Evolutionary conservation across 2,888 invertebrate genomes (phyloP).

Genomic region (Volucella zonaria): DNA sequence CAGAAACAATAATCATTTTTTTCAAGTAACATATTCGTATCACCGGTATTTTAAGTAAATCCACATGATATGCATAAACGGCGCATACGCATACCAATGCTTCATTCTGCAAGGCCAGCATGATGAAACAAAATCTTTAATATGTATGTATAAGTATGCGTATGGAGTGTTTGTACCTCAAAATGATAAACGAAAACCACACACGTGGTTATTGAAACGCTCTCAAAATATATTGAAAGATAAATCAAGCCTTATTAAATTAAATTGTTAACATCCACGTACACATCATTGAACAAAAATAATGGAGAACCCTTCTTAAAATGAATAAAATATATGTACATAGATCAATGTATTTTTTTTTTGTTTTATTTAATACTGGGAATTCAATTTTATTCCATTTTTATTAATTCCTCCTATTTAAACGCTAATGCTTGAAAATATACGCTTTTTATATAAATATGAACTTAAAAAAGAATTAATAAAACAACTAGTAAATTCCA

Average conservation of each 20-base stretch:
- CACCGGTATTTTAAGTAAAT: no score
- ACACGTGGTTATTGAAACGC: no score
- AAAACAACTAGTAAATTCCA: conserved; percentile 73
- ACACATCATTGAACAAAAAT: background rate
- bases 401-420: conserved; percentile 71
- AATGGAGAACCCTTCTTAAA: background rate
- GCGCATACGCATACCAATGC: no score
- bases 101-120: no score
- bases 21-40: no score
- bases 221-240: background rate
- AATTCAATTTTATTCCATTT: conserved; percentile 67
- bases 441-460: conserved; percentile 71
- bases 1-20: no score
- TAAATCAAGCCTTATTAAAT: background rate
- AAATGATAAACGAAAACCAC: no score
- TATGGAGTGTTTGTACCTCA: no score
- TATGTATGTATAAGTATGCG: no score
- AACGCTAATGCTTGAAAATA: conserved; percentile 71
- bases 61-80: no score
- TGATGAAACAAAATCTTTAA: no score
- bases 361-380: conserved; percentile 65
- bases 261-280: no score
- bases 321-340: conserved; percentile 9
- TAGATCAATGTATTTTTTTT: background rate
- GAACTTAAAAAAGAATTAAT: conserved; percentile 73